Evolutionary conservation across 2,113 vertebrate species (phyloP).

Genomic region (Ailuropoda melanoleuca): DNA sequence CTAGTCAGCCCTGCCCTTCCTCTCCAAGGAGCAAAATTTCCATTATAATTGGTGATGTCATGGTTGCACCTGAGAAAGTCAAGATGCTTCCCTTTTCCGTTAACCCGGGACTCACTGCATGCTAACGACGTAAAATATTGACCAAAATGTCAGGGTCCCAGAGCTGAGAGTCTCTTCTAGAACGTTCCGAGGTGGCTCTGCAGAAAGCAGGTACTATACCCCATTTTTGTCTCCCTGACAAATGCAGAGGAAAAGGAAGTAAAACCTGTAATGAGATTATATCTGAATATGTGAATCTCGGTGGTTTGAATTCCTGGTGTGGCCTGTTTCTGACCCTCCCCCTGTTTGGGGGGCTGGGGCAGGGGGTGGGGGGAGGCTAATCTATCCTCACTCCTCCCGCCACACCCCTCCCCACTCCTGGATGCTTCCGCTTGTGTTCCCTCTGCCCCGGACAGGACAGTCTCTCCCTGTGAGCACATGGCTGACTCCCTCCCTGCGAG

Average conservation of each 20-base stretch:
- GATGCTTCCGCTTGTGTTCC: too few species aligned
- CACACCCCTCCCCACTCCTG: not conserved
- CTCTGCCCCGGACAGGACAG: not conserved
- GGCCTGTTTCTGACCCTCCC: not conserved
- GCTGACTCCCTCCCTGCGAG: not conserved
- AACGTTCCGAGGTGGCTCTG: not conserved
- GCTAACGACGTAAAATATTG: not conserved
- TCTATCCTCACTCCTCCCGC: not conserved
- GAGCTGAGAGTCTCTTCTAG: not conserved
- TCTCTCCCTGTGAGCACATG: fast-evolving
- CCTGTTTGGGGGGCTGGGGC: not conserved
- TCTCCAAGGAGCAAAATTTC: not conserved
- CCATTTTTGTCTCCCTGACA: not conserved
- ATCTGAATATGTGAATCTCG: too few species aligned
- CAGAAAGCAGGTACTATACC: not conserved
- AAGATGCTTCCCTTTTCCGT: not conserved
- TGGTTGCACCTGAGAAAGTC: not conserved
- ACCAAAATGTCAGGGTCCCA: not conserved
- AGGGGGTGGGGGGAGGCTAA: not conserved
- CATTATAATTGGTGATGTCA: conserved; percentile 19
- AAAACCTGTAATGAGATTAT: not conserved
- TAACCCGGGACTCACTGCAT: not conserved
- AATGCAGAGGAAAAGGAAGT: not conserved
- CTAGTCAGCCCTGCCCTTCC: not conserved
- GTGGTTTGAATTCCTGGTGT: not conserved